Evolutionary conservation across 2,888 invertebrate species (phyloP).

Genomic region (Caradrina kadenii): DNA sequence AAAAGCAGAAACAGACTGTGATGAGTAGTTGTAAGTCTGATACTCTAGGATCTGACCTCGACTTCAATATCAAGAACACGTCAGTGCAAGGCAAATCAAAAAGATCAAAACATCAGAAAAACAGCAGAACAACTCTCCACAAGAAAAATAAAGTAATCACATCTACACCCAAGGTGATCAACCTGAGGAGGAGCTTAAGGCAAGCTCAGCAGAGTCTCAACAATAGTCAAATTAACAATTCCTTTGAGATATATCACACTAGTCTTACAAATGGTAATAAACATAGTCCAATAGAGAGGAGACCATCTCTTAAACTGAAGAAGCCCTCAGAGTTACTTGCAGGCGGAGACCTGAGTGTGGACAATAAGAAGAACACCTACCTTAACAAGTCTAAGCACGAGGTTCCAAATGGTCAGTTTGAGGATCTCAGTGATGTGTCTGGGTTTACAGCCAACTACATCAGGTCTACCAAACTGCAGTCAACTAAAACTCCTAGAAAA

Average conservation of each 20-base stretch:
- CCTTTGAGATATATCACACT: slow-evolving; percentile 75
- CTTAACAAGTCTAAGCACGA: slow-evolving; percentile 63
- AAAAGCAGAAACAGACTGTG: slow-evolving; percentile 69
- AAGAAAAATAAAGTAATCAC: slow-evolving; percentile 82
- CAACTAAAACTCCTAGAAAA: slow-evolving; percentile 78
- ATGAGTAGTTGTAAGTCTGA: slow-evolving; percentile 76
- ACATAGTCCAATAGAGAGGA: slow-evolving; percentile 59
- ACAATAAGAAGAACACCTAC: slow-evolving; percentile 64
- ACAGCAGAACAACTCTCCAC: slow-evolving; percentile 67
- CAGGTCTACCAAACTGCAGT: slow-evolving; percentile 84
- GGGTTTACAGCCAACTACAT: slow-evolving; percentile 88
- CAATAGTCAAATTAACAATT: slow-evolving; percentile 75
- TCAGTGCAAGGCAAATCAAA: slow-evolving; percentile 76
- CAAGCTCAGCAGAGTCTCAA: slow-evolving; percentile 74
- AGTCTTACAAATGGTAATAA: slow-evolving; percentile 70
- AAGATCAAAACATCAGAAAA: slow-evolving; percentile 73
- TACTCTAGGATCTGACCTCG: slow-evolving; percentile 77
- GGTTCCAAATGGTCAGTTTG: slow-evolving; percentile 79
- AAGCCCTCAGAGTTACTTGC: slow-evolving; percentile 61
- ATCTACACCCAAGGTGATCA: slow-evolving; percentile 80
- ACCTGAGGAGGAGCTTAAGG: slow-evolving; percentile 80
- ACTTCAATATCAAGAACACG: slow-evolving; percentile 83
- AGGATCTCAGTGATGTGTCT: slow-evolving; percentile 87
- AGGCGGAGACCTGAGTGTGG: slow-evolving; percentile 65
- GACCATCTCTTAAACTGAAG: slow-evolving; percentile 56